These are phyloP conservation scores for Conus ventricosus DNA, from an alignment of 1,140 invertebrate species.

Conservation along the genomic window DNA sequence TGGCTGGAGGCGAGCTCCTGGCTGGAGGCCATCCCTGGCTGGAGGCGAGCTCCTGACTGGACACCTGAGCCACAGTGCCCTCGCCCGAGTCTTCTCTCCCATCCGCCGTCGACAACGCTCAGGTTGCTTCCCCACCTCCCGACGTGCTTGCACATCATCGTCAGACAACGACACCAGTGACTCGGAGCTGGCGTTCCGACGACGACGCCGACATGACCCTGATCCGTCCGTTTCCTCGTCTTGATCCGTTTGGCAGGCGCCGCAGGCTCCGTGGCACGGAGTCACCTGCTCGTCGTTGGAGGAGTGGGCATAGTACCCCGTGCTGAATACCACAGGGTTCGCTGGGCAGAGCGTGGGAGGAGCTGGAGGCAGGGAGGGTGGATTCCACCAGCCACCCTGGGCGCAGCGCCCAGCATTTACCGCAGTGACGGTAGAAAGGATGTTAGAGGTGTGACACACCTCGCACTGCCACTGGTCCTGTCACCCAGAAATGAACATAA, in stretches of 20 bases:
- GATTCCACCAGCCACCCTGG: slow-evolving; percentile 55
- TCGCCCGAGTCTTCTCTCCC: not conserved
- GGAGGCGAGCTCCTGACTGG: not conserved
- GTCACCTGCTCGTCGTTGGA: slow-evolving; percentile 17
- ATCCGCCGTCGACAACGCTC: not conserved
- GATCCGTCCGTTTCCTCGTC: slow-evolving; percentile 39
- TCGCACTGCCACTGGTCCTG: slow-evolving; percentile 64
- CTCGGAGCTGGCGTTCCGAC: slow-evolving; percentile 5
- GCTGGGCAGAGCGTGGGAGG: not conserved
- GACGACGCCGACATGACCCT: slow-evolving; percentile 30
- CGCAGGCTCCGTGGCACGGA: not conserved
- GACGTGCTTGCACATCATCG: not conserved
- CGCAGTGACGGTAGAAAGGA: slow-evolving; percentile 56
- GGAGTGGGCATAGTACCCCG: not conserved
- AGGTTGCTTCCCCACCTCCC: not conserved
- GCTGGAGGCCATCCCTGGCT: slow-evolving; percentile 4
- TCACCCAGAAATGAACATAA: slow-evolving; percentile 21
- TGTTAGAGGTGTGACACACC: slow-evolving; percentile 49
- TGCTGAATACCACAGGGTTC: not conserved
- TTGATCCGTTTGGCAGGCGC: not conserved
- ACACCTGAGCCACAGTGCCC: not conserved
- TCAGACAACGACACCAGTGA: slow-evolving; percentile 41
- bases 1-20: not conserved
- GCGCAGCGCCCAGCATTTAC: slow-evolving; percentile 58
- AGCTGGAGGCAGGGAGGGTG: slow-evolving; percentile 2